Evolutionary conservation across 2,113 vertebrate species (phyloP).

Genomic region (Spea bombifrons): DNA sequence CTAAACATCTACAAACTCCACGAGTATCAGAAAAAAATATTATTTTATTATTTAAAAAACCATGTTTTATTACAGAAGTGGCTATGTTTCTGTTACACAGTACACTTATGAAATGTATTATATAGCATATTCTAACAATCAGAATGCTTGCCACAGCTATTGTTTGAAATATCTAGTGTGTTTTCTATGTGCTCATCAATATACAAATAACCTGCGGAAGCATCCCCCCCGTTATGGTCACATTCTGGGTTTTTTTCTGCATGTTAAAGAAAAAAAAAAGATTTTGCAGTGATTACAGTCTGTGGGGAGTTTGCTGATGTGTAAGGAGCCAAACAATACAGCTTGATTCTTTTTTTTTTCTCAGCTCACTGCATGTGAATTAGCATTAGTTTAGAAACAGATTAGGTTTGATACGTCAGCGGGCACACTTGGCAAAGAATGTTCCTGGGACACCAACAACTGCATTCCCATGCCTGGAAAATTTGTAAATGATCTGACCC

Average conservation of each 20-base stretch:
- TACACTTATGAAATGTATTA: no score
- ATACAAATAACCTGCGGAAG: neutral
- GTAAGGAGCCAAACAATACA: slow-evolving; percentile 12
- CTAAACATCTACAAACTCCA: no score
- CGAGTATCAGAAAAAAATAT: no score
- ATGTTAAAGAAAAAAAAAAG: neutral
- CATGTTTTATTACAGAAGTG: no score
- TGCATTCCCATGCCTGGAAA: neutral
- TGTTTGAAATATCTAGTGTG: neutral
- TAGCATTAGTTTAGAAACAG: slow-evolving; percentile 26
- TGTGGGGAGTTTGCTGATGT: slow-evolving; percentile 35
- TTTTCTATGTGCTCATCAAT: neutral
- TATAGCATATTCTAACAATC: no score
- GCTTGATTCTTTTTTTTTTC: slow-evolving; percentile 26
- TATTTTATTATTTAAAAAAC: no score
- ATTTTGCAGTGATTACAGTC: slow-evolving; percentile 24
- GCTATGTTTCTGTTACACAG: no score
- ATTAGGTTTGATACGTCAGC: slow-evolving; percentile 20
- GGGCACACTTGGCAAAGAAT: neutral
- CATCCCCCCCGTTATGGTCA: neutral
- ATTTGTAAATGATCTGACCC: no score
- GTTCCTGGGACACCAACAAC: neutral
- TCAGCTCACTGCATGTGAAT: slow-evolving; percentile 30
- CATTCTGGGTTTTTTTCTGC: neutral
- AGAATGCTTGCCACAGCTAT: neutral